These are phyloP conservation scores for Dipus sagitta DNA, from an alignment of 2,797 vertebrate species.

Conservation along the genomic window DNA sequence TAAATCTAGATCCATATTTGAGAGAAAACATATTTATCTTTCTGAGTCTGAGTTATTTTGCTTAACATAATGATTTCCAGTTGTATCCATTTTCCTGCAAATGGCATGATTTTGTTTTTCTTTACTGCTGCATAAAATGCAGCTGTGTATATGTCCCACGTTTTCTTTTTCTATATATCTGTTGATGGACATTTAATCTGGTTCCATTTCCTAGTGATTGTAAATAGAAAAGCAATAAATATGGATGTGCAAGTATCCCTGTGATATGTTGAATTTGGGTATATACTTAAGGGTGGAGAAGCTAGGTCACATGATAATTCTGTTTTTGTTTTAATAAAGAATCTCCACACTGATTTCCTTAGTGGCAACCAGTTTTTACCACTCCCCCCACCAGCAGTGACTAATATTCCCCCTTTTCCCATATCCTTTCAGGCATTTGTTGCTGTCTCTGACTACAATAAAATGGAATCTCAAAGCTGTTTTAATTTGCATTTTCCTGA, in stretches of 20 bases:
- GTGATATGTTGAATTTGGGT: neutral
- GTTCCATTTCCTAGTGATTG: neutral
- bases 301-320: neutral
- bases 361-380: too few species aligned
- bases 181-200: neutral
- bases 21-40: neutral
- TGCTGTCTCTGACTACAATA: neutral
- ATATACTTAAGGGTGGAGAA: neutral
- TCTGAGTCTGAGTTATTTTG: neutral
- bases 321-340: neutral
- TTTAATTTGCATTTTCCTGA: neutral
- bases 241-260: neutral
- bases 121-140: neutral
- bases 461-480: neutral
- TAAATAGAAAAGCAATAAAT: neutral
- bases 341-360: neutral
- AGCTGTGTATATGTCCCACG: too few species aligned
- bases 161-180: neutral
- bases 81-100: neutral
- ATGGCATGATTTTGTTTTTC: neutral
- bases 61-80: neutral
- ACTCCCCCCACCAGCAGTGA: neutral
- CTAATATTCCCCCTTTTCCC: accelerated
- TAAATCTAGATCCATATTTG: neutral
- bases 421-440: neutral